Conservation (phyloP, 1,140 invertebrate species). For the Caenorhabditis inopinata region DNA sequence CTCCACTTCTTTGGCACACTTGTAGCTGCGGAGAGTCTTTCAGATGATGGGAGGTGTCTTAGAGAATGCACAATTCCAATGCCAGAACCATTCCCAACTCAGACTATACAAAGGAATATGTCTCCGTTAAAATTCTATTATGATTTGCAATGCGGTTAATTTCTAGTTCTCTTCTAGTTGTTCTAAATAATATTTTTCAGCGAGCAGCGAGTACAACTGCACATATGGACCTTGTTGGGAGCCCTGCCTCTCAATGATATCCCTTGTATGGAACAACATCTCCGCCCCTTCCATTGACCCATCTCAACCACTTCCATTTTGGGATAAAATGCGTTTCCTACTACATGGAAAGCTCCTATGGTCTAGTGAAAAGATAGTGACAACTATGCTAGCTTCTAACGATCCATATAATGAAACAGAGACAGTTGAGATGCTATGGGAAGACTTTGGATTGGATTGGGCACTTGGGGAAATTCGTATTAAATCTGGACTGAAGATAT, state of each 20-base stretch:
- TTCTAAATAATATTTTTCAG: slow-evolving; percentile 68
- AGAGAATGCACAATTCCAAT: slow-evolving; percentile 67
- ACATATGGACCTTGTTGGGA: slow-evolving; percentile 99
- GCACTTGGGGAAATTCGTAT: slow-evolving; percentile 85
- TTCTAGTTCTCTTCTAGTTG: no score
- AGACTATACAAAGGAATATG: slow-evolving; percentile 76
- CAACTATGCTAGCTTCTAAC: slow-evolving; percentile 55
- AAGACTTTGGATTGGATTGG: slow-evolving; percentile 87
- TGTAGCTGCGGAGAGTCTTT: slow-evolving; percentile 77
- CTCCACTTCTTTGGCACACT: slow-evolving; percentile 85
- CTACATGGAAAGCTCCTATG: slow-evolving; percentile 77
- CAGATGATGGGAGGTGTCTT: slow-evolving; percentile 50
- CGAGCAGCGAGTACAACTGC: slow-evolving; percentile 81
- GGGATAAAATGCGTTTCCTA: slow-evolving; percentile 91
- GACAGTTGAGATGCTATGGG: slow-evolving; percentile 96
- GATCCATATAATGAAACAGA: slow-evolving; percentile 98
- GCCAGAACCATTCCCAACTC: slow-evolving; percentile 69
- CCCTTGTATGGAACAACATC: slow-evolving; percentile 77
- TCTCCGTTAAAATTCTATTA: slow-evolving; percentile 94
- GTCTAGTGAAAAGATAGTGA: slow-evolving; percentile 74
- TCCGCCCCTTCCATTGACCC: slow-evolving; percentile 87
- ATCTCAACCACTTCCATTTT: slow-evolving; percentile 87
- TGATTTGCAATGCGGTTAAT: slow-evolving; percentile 83
- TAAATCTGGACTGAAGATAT: slow-evolving; percentile 82
- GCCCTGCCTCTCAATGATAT: slow-evolving; percentile 90